phyloP scores from a whole-genome alignment of 2,797 vertebrate genomes.

The Trematomus bernacchii region DNA sequence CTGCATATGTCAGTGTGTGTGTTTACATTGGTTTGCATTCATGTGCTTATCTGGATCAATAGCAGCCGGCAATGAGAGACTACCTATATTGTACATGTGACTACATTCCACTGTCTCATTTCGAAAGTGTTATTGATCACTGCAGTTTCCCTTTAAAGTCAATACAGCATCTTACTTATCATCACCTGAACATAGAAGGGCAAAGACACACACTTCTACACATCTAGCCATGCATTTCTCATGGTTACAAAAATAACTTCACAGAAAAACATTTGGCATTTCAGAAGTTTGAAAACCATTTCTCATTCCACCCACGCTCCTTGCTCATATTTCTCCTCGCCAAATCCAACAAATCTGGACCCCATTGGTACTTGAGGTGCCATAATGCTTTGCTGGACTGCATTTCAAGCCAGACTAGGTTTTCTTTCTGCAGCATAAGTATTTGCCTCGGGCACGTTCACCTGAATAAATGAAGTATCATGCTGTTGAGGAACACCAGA shows the following conservation, averaged over 20 bases:
- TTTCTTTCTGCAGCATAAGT: constrained; percentile 31
- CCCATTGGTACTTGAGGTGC: constrained; percentile 15
- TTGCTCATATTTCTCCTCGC: constrained; percentile 8
- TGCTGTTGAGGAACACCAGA: constrained; percentile 40
- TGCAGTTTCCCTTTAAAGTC: constrained; percentile 36
- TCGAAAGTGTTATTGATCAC: constrained; percentile 64
- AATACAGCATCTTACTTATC: constrained; percentile 40
- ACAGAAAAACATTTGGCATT: constrained; percentile 10
- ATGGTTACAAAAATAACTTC: constrained; percentile 17
- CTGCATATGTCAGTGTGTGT: constrained; percentile 18
- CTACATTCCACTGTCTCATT: constrained; percentile 35
- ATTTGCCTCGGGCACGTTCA: constrained; percentile 50
- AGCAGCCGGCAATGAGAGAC: constrained; percentile 35
- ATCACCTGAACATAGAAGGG: constrained; percentile 32
- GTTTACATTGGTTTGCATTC: constrained; percentile 54
- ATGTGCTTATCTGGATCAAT: constrained; percentile 58
- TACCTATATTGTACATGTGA: constrained; percentile 31
- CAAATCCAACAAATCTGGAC: constrained; percentile 34
- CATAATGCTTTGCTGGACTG: constrained; percentile 33
- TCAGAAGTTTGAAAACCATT: constrained; percentile 25
- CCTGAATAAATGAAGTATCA: constrained; percentile 61
- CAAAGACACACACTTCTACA: not conserved
- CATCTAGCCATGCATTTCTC: not conserved
- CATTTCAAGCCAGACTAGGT: constrained; percentile 31
- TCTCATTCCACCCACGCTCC: constrained; percentile 24